phyloP scores from a whole-genome alignment of 2,888 invertebrate species.

The Lasioglossum calceatum region DNA sequence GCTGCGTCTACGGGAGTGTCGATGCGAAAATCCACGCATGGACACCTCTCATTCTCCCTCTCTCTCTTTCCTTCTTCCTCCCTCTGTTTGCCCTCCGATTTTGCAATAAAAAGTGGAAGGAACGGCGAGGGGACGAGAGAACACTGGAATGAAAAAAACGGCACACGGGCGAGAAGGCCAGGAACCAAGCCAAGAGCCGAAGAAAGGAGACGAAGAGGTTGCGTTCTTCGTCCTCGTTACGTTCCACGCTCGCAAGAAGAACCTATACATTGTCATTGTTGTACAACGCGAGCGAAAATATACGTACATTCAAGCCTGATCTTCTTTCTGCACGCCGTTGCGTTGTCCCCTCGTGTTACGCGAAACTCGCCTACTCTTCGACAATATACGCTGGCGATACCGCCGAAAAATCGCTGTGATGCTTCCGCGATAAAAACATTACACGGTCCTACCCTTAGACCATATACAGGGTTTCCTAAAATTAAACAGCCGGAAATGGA shows the following conservation, averaged over 20 bases:
- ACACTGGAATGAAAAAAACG: background rate
- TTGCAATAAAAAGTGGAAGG: background rate
- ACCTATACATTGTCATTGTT: background rate
- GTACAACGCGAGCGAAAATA: background rate
- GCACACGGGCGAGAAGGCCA: constrained; percentile 2
- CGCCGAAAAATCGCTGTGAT: background rate
- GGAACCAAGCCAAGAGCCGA: constrained; percentile 13
- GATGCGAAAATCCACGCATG: constrained; percentile 79
- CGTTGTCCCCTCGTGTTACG: background rate
- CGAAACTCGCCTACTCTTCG: background rate
- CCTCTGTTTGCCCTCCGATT: background rate
- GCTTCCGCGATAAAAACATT: too few species aligned
- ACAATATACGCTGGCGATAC: background rate
- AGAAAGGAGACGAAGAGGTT: constrained; percentile 22
- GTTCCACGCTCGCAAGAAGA: constrained; percentile 73
- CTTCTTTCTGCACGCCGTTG: background rate
- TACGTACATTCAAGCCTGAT: background rate
- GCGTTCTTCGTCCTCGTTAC: constrained; percentile 78
- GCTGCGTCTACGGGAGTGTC: constrained; percentile 75
- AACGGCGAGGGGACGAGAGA: background rate
- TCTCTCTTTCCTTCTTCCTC: background rate
- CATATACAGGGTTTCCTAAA: too few species aligned
- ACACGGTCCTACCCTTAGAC: too few species aligned
- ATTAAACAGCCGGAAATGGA: too few species aligned
- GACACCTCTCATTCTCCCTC: constrained; percentile 73